These are phyloP conservation scores for Calephelis virginiensis DNA, from an alignment of 1,140 invertebrate genomes.

Conservation along the genomic window DNA sequence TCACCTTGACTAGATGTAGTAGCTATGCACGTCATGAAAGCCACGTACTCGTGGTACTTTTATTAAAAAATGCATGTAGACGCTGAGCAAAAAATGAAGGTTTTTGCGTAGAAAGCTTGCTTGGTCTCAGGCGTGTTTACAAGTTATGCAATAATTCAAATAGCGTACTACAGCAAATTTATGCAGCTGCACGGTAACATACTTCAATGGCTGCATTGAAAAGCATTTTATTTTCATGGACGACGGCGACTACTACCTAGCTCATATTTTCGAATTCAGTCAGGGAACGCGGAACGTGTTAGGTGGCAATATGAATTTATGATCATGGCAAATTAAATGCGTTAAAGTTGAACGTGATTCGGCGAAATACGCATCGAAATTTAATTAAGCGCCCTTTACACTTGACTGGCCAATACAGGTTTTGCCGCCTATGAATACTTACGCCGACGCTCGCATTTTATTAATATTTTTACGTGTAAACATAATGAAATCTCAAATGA, in stretches of 20 bases:
- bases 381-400: constrained; percentile 63
- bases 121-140: constrained; percentile 66
- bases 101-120: constrained; percentile 43
- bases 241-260: constrained; percentile 51
- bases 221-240: constrained; percentile 72
- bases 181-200: constrained; percentile 66
- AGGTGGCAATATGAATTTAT: constrained; percentile 67
- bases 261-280: constrained; percentile 59
- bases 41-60: too few species aligned
- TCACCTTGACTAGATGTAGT: too few species aligned
- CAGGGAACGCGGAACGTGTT: constrained; percentile 49
- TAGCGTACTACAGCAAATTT: constrained; percentile 67
- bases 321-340: constrained; percentile 63
- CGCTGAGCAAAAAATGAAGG: constrained; percentile 54
- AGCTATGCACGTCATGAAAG: too few species aligned
- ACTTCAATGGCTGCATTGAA: constrained; percentile 71
- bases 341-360: constrained; percentile 62
- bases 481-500: constrained; percentile 19
- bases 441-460: constrained; percentile 34
- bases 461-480: constrained; percentile 33
- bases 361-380: constrained; percentile 54
- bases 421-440: constrained; percentile 37
- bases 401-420: constrained; percentile 46
- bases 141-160: constrained; percentile 76
- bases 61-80: constrained; percentile 33